A percentile compares a stretch with the other conserved stretches of the same genome.
phyloP scores from a whole-genome alignment of 2,113 vertebrate genomes.

The Smithornis capensis region DNA sequence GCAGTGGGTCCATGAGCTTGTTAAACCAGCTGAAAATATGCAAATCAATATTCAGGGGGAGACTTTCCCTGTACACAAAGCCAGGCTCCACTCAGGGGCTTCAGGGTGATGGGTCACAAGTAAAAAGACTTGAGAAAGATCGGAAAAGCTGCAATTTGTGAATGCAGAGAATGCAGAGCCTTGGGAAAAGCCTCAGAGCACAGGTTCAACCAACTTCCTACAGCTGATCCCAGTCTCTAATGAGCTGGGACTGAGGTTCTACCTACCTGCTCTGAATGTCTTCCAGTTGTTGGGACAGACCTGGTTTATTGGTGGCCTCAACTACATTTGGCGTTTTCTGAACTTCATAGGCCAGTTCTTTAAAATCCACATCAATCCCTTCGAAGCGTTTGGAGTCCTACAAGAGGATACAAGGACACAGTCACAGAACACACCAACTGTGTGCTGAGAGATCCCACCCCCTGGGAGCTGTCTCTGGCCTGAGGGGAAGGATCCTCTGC shows the following conservation, averaged over 20 bases:
- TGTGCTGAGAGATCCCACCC: not conserved
- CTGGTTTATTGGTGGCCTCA: conserved; percentile 87
- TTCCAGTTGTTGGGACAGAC: conserved; percentile 87
- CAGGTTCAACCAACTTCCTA: not conserved
- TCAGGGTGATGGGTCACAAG: not conserved
- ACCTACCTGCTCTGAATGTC: conserved; percentile 88
- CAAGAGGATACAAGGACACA: not conserved
- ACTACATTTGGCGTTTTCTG: conserved; percentile 89
- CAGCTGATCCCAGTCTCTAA: not conserved
- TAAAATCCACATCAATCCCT: conserved; percentile 89
- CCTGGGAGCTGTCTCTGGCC: not conserved
- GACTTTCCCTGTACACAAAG: not conserved
- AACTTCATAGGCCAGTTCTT: conserved; percentile 78
- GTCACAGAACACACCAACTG: fast-evolving
- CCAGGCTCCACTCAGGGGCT: not conserved
- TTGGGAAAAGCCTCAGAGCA: not conserved
- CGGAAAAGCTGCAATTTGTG: not conserved
- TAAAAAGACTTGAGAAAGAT: not conserved
- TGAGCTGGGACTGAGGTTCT: not conserved
- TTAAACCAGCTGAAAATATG: not conserved
- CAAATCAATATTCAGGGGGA: not conserved
- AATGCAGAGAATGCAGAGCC: not conserved
- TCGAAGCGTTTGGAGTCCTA: conserved; percentile 91
- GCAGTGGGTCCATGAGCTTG: not conserved
- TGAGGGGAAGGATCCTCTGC: not conserved